Percentiles rank a stretch among this genome's conserved stretches.
These are phyloP conservation scores for Ctenoplectra terminalis DNA, from an alignment of 1,140 invertebrate genomes.

Conservation along the genomic window DNA sequence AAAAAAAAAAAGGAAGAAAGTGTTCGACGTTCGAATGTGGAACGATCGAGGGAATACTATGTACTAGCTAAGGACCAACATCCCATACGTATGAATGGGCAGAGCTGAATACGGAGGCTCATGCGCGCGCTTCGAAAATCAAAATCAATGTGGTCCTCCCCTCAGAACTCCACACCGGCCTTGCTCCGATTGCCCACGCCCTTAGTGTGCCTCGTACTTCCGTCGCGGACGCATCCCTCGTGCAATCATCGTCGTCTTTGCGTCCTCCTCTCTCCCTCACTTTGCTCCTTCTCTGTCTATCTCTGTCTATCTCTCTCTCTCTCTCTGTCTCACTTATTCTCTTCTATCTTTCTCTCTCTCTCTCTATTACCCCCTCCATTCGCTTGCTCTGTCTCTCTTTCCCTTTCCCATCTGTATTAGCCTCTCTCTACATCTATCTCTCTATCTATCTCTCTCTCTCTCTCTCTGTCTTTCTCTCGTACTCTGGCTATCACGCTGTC, in stretches of 20 bases:
- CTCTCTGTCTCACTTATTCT: slow-evolving; percentile 24
- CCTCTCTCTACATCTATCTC: slow-evolving; percentile 37
- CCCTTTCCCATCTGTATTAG: slow-evolving; percentile 21
- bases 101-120: slow-evolving; percentile 65
- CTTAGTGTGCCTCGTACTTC: slow-evolving; percentile 75
- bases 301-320: background rate
- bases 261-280: slow-evolving; percentile 54
- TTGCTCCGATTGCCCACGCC: slow-evolving; percentile 78
- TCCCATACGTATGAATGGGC: slow-evolving; percentile 72
- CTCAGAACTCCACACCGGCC: slow-evolving; percentile 53
- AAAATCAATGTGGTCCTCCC: slow-evolving; percentile 81
- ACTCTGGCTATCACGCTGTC: background rate
- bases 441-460: background rate
- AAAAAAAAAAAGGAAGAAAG: background rate
- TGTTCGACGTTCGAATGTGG: background rate
- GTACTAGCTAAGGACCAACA: slow-evolving; percentile 50
- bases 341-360: slow-evolving; percentile 7
- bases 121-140: slow-evolving; percentile 82
- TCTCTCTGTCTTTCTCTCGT: background rate
- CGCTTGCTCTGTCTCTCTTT: slow-evolving; percentile 9
- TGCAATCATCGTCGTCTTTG: slow-evolving; percentile 59
- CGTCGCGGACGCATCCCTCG: slow-evolving; percentile 63
- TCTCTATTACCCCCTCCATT: background rate
- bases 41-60: slow-evolving; percentile 29
- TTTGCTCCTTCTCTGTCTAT: slow-evolving; percentile 29